These are phyloP conservation scores for Nephrotoma flavescens DNA, from an alignment of 2,888 invertebrate species.

Conservation along the genomic window DNA sequence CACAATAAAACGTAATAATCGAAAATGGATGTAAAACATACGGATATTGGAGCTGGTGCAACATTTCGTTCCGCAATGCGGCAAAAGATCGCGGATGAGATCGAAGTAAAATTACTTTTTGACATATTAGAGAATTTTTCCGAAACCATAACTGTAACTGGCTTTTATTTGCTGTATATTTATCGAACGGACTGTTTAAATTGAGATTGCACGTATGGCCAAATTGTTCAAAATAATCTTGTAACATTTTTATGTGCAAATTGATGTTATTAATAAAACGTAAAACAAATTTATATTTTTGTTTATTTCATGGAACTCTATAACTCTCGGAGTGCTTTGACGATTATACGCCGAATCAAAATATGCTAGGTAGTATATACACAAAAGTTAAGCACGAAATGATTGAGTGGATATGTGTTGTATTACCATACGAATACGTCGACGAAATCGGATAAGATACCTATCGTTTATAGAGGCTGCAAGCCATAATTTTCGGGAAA, in stretches of 20 bases:
- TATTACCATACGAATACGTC: too few species aligned
- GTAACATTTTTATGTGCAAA: neutral
- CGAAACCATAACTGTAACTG: neutral
- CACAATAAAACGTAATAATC: neutral
- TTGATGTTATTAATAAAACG: neutral
- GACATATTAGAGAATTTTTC: neutral
- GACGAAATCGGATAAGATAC: too few species aligned
- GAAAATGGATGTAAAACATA: neutral
- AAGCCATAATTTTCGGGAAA: too few species aligned
- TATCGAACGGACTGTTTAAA: neutral
- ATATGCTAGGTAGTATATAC: too few species aligned
- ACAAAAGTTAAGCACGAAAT: too few species aligned
- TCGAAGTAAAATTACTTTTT: neutral
- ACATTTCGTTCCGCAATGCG: neutral
- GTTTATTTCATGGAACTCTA: too few species aligned
- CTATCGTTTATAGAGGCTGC: too few species aligned
- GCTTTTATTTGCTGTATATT: neutral
- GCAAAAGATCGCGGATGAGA: neutral
- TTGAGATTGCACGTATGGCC: neutral
- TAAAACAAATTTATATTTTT: neutral
- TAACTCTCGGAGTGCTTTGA: too few species aligned
- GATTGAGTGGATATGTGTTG: too few species aligned
- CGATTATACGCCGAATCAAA: too few species aligned
- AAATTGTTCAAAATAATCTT: neutral
- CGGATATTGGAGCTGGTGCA: neutral